phyloP scores from a whole-genome alignment of 2,888 invertebrate genomes.

The Platycheirus rosarum region DNA sequence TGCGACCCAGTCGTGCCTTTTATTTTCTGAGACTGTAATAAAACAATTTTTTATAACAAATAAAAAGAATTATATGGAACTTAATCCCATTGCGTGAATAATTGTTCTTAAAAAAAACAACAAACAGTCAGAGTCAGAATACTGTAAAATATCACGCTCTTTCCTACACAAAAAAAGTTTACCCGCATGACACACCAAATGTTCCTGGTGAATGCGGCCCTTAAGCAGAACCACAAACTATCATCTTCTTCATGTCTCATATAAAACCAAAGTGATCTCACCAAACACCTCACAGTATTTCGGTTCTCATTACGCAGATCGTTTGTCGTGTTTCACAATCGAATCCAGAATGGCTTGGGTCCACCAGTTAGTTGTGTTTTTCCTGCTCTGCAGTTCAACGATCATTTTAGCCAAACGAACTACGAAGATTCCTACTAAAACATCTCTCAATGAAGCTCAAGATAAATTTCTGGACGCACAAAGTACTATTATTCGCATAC shows the following conservation, averaged over 20 bases:
- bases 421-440: not conserved
- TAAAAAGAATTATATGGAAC: too few species aligned
- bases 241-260: conserved; percentile 2
- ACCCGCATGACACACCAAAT: not conserved
- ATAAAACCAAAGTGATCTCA: conserved; percentile 3
- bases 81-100: too few species aligned
- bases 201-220: not conserved
- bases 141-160: too few species aligned
- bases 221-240: not conserved
- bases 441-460: conserved; percentile 1
- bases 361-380: not conserved
- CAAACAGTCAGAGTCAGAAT: too few species aligned
- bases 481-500: conserved; percentile 5
- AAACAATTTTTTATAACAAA: too few species aligned
- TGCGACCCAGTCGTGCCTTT: too few species aligned
- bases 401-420: not conserved
- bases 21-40: too few species aligned
- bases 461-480: conserved; percentile 12
- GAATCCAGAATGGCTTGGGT: not conserved
- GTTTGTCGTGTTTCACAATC: not conserved
- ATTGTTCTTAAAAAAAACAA: too few species aligned
- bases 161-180: too few species aligned
- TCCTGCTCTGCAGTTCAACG: not conserved
- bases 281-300: conserved; percentile 1
- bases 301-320: not conserved